A percentile compares a stretch with the other conserved stretches of the same genome.
phyloP scores from a whole-genome alignment of 2,113 vertebrate species.

The Casuarius casuarius region DNA sequence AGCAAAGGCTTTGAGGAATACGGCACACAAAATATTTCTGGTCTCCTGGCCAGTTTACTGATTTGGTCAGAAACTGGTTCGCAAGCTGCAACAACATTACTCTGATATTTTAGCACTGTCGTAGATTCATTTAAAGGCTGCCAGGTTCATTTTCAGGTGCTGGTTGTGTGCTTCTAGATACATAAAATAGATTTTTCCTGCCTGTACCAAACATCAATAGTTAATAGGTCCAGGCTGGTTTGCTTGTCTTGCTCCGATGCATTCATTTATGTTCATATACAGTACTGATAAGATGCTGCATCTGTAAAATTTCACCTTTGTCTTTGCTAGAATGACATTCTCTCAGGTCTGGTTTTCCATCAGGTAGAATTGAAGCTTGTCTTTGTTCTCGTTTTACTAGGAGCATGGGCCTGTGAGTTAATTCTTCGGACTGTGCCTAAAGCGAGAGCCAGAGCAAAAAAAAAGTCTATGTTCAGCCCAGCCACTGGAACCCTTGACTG shows the following conservation, averaged over 20 bases:
- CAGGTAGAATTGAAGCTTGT: not conserved
- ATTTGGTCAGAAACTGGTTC: not conserved
- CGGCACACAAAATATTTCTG: not conserved
- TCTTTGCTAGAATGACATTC: not conserved
- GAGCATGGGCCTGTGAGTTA: not conserved
- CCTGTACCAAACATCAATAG: not conserved
- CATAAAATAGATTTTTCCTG: not conserved
- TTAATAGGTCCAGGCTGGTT: not conserved
- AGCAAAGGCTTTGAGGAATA: not conserved
- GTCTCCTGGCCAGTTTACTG: not conserved
- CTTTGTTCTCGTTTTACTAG: not conserved
- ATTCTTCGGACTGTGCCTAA: not conserved
- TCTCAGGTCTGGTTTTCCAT: not conserved
- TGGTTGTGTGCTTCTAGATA: not conserved
- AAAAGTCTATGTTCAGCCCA: not conserved
- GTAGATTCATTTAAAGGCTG: not conserved
- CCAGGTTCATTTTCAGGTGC: not conserved
- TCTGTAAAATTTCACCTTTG: not conserved
- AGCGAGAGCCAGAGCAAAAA: not conserved
- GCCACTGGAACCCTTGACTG: not conserved
- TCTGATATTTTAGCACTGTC: not conserved
- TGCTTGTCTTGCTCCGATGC: not conserved
- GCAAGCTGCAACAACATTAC: not conserved
- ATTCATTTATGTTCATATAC: not conserved
- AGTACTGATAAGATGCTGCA: rapidly evolving